Evolutionary conservation across 2,113 vertebrate genomes (phyloP).

Genomic region (Acanthisitta chloris): DNA sequence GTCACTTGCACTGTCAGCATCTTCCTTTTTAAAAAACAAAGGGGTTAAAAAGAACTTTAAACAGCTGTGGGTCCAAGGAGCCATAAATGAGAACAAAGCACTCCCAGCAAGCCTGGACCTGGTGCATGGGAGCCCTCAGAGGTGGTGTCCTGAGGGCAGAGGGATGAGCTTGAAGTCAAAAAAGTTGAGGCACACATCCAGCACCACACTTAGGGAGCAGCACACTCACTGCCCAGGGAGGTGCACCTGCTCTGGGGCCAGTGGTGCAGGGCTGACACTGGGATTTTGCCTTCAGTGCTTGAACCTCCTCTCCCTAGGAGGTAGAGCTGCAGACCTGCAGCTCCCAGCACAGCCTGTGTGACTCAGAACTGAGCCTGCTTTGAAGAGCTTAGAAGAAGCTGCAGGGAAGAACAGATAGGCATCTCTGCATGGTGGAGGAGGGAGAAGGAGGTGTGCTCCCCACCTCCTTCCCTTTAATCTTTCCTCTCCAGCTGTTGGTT

Average conservation of each 20-base stretch:
- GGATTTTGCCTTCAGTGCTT: neutral
- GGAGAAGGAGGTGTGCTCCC: neutral
- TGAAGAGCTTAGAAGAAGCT: neutral
- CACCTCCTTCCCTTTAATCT: neutral
- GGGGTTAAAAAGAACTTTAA: neutral
- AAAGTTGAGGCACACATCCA: neutral
- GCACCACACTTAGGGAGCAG: neutral
- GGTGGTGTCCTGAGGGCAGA: neutral
- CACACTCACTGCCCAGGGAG: neutral
- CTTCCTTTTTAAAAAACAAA: neutral
- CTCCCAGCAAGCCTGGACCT: neutral
- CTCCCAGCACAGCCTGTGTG: neutral
- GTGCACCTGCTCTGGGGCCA: neutral
- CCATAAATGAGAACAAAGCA: neutral
- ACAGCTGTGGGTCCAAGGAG: neutral
- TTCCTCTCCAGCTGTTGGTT: neutral
- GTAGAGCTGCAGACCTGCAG: neutral
- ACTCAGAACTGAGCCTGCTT: neutral
- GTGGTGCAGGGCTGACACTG: neutral
- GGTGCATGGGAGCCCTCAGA: neutral
- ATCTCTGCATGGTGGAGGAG: neutral
- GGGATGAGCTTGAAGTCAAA: neutral
- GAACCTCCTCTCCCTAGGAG: neutral
- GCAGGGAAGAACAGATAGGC: neutral
- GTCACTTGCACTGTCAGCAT: conserved; percentile 30